Evolutionary conservation across 2,113 vertebrate species (phyloP), one percentile per base, ranked within the genome.

Genomic region (Phalacrocorax aristotelis): DNA sequence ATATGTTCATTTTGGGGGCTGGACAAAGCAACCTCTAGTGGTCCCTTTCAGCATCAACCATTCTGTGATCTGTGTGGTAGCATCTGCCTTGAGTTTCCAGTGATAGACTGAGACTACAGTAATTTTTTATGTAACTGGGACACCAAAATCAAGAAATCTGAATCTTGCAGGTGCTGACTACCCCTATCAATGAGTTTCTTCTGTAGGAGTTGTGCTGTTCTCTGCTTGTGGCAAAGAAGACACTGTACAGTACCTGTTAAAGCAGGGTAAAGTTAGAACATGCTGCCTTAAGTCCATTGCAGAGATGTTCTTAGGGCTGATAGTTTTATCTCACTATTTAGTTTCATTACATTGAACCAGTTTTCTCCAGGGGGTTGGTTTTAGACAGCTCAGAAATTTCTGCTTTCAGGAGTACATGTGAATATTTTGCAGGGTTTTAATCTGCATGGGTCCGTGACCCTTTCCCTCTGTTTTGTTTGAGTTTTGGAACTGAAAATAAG

Each of bases 401-500:
- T 94, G 9, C 9, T 65, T 96, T 91, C 44, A 72, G 29, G 48
- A 79, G 9, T 60, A 60, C 12, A 29, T n/a, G 55, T 80, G 49
- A 80, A 58, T 70, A 70, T 88, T 94, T 91, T 89, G 14, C 21
- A 70, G 44, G 5, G 19, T 85, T 93, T 95, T 86, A 92, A 79
- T 85, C 66, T 80, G 26, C 51, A 48, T 69, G 32, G 68, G 30
- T 81, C 34, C 3, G 3, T 49, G 77, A 84, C 75, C 52, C 23
- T 86, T 93, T 51, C 75, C 23, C 52, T 81, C n/a, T 87, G 55
- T 51, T 89, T 91, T 62, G 21, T 77, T 97, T 85, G 72, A 65
- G 23, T 81, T 95, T 94, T 93, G 52, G 76, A 92, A 85, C 17
- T 26, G 29, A 87, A 94, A 87, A 89, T 66, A 90, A 82, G 36